Evolutionary conservation across 2,797 vertebrate genomes (phyloP).

Genomic region (Salarias fasciatus): DNA sequence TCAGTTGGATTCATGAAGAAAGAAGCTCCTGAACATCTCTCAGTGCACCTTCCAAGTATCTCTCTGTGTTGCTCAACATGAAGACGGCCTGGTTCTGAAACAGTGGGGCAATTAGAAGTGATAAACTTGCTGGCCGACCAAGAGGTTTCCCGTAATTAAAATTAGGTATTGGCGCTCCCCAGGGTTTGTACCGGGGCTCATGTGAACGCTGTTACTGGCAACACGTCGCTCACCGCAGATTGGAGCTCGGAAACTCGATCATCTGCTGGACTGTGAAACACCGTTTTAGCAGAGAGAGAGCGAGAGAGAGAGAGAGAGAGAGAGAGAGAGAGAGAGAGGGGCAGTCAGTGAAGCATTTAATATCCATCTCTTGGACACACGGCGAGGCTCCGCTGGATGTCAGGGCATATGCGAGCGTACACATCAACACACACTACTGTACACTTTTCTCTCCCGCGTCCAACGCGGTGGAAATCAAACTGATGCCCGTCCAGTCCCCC

Average conservation of each 20-base stretch:
- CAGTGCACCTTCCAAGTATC: slow-evolving; percentile 34
- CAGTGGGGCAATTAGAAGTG: slow-evolving; percentile 71
- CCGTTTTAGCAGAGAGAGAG: slow-evolving; percentile 60
- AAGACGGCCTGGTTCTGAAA: slow-evolving; percentile 62
- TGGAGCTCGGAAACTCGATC: slow-evolving; percentile 71
- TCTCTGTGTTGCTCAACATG: slow-evolving; percentile 50
- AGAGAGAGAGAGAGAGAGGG: too few relatives aligned
- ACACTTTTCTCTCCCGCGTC: slow-evolving; percentile 4
- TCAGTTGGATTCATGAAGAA: slow-evolving; percentile 16
- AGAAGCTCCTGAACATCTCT: slow-evolving; percentile 27
- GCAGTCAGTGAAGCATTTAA: slow-evolving; percentile 62
- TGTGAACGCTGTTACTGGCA: slow-evolving; percentile 76
- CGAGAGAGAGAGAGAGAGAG: too few relatives aligned
- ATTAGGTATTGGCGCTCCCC: slow-evolving; percentile 56
- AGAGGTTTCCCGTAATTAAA: slow-evolving; percentile 77
- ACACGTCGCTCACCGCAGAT: slow-evolving; percentile 62
- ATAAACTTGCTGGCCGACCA: slow-evolving; percentile 67
- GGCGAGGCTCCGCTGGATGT: slow-evolving; percentile 36
- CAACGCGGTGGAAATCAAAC: neutral
- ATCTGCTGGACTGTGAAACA: slow-evolving; percentile 65
- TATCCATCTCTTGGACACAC: slow-evolving; percentile 55
- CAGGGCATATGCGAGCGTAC: slow-evolving; percentile 12
- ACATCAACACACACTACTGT: neutral
- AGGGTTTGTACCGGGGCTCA: slow-evolving; percentile 58
- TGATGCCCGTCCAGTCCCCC: slow-evolving; percentile 11